These are phyloP conservation scores for Porites evermanni DNA, from an alignment of 92 coral and sea anemone genomes.

Conservation along the genomic window DNA sequence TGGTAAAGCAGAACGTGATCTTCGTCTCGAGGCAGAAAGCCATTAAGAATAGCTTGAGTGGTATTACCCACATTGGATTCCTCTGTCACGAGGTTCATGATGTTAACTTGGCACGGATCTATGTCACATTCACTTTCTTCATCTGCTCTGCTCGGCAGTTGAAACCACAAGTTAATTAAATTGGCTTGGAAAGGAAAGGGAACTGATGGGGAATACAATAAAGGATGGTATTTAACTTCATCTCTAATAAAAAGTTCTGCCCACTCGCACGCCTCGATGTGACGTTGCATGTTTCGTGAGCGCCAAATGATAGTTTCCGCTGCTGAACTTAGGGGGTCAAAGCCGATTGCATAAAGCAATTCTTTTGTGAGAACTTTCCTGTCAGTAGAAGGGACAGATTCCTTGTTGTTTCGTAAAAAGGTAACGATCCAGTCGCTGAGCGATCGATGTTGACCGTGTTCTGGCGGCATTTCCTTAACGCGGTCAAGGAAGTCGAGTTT, in stretches of 20 bases:
- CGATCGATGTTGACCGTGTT: slow-evolving; percentile 36
- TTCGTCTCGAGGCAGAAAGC: background rate
- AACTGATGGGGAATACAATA: background rate
- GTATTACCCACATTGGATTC: background rate
- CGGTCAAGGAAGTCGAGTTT: slow-evolving; percentile 60
- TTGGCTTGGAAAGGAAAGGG: slow-evolving; percentile 18
- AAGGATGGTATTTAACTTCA: slow-evolving; percentile 61
- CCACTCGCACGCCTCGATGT: slow-evolving; percentile 49
- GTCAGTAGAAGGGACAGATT: background rate
- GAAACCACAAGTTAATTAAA: slow-evolving; percentile 26
- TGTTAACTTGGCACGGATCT: slow-evolving; percentile 2
- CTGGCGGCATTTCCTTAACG: slow-evolving; percentile 29
- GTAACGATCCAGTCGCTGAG: slow-evolving; percentile 51
- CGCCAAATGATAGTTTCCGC: slow-evolving; percentile 24
- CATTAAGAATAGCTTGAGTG: background rate
- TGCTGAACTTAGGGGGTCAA: slow-evolving; percentile 20
- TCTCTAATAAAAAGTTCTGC: slow-evolving; percentile 52
- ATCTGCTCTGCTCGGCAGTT: background rate
- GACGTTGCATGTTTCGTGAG: slow-evolving; percentile 2
- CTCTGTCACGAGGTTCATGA: slow-evolving; percentile 38
- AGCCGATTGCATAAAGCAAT: slow-evolving; percentile 48
- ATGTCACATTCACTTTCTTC: background rate
- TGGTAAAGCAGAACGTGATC: slow-evolving; percentile 46
- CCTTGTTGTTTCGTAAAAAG: slow-evolving; percentile 35
- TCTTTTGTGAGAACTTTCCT: slow-evolving; percentile 6